Conservation (phyloP, 2,888 invertebrate genomes). For the Tetramorium bicarinatum region DNA sequence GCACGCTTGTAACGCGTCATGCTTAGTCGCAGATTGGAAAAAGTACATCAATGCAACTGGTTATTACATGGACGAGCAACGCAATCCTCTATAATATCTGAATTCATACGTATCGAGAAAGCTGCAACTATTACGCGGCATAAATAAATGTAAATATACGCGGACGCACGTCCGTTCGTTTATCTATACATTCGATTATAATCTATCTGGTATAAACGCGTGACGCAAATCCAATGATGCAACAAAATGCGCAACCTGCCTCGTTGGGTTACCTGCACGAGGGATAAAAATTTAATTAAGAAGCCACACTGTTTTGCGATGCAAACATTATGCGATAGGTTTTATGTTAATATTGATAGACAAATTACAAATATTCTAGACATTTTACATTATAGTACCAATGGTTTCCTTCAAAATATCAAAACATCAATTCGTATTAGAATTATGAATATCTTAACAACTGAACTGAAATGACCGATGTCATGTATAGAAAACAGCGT, state of each 20-base stretch:
- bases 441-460: background rate
- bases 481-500: background rate
- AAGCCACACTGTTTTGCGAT: background rate
- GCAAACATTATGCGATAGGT: too few species aligned
- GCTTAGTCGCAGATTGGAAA: conserved; percentile 52
- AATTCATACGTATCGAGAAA: conserved; percentile 55
- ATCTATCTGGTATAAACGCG: conserved; percentile 18
- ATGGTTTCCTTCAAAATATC: background rate
- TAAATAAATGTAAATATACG: conserved; percentile 48
- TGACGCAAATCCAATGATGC: conserved; percentile 23
- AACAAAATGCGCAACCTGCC: conserved; percentile 9
- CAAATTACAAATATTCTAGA: background rate
- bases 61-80: conserved; percentile 43
- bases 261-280: background rate
- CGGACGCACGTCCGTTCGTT: conserved; percentile 6
- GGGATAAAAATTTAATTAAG: conserved; percentile 9
- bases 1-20: conserved; percentile 52
- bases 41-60: conserved; percentile 31
- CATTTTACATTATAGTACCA: background rate
- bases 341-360: conserved; percentile 5
- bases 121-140: conserved; percentile 34
- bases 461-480: background rate
- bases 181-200: conserved; percentile 40
- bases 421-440: background rate
- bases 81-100: conserved; percentile 59